Conservation (phyloP, 1,140 invertebrate genomes). For the Cheumatopsyche charites region DNA sequence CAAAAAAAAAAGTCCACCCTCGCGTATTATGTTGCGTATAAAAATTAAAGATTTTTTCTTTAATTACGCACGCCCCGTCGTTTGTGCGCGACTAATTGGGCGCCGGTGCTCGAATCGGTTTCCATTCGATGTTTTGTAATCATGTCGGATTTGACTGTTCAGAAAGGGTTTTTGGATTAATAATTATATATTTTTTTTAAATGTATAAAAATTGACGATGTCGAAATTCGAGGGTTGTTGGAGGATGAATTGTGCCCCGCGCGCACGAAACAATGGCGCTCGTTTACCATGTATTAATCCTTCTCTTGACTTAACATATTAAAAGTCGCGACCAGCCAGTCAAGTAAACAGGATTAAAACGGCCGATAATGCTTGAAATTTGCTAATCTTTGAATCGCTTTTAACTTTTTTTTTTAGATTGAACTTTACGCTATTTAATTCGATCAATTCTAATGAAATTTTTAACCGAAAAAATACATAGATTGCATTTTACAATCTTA, state of each 20-base stretch:
- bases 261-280: conserved; percentile 19
- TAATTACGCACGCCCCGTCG: neutral
- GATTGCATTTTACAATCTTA: no score
- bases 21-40: neutral
- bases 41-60: neutral
- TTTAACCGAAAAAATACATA: no score
- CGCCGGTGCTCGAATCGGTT: neutral
- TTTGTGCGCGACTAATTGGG: conserved; percentile 1
- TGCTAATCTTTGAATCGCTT: neutral
- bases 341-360: conserved; percentile 29
- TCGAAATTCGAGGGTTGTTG: neutral
- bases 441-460: no score
- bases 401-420: no score
- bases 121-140: no score
- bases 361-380: conserved; percentile 4
- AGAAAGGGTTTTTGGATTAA: no score
- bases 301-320: conserved; percentile 33
- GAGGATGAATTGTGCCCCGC: neutral
- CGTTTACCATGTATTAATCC: conserved; percentile 17
- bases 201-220: neutral
- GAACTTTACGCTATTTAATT: no score
- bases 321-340: conserved; percentile 19
- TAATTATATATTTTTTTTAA: neutral
- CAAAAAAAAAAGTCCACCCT: conserved; percentile 9
- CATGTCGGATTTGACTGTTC: no score